Conservation (phyloP, 2,888 invertebrate genomes). For the Mystacides longicornis region DNA sequence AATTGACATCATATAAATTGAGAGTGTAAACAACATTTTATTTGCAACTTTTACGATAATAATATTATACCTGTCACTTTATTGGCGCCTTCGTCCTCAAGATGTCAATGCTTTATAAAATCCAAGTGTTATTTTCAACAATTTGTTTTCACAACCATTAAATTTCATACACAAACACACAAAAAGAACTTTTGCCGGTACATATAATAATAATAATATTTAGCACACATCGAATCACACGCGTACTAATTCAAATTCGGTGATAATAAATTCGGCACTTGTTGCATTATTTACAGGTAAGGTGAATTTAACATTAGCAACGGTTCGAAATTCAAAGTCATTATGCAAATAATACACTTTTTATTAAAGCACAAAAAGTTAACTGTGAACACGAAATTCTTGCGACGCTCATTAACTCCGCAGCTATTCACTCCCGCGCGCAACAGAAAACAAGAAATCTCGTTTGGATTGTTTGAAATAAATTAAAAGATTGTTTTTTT, state of each 20-base stretch:
- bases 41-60: too few species aligned
- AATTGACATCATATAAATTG: too few species aligned
- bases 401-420: background rate
- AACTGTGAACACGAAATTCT: too few species aligned
- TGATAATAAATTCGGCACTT: background rate
- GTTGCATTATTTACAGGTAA: background rate
- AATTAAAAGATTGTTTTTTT: constrained; percentile 2
- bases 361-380: background rate
- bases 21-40: too few species aligned
- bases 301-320: background rate
- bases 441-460: background rate
- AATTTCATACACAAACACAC: background rate
- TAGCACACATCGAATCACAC: background rate
- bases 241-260: background rate
- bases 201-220: too few species aligned
- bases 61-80: background rate
- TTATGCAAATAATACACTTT: background rate
- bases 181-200: background rate
- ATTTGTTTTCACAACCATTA: background rate
- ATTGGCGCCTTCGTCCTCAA: background rate
- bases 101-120: background rate
- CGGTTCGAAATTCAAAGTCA: background rate
- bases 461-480: background rate
- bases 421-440: background rate
- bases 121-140: background rate